Percentiles rank a stretch among this genome's conserved stretches.
phyloP scores from a whole-genome alignment of 2,113 vertebrate genomes.

The Sorex araneus region DNA sequence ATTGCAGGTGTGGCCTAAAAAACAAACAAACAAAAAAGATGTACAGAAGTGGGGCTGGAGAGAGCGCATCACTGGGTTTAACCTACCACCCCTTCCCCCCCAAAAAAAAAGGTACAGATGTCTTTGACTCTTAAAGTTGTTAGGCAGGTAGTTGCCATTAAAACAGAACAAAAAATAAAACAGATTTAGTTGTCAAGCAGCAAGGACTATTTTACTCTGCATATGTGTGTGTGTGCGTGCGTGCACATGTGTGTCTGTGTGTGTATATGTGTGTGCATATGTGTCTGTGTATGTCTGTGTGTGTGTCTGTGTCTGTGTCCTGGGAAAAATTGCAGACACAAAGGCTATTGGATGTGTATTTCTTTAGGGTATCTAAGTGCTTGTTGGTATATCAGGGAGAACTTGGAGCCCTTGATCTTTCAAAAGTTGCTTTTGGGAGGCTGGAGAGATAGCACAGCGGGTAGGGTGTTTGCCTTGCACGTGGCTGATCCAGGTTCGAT shows the following conservation, averaged over 20 bases:
- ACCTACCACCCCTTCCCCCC: too few relatives aligned
- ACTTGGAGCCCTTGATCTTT: slow-evolving; percentile 49
- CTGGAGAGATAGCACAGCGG: too few relatives aligned
- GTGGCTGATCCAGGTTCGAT: too few relatives aligned
- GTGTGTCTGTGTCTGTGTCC: too few relatives aligned
- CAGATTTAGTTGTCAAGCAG: not conserved
- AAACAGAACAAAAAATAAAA: slow-evolving; percentile 1
- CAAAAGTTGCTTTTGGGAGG: slow-evolving; percentile 65
- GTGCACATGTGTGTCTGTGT: not conserved
- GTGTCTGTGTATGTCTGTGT: not conserved
- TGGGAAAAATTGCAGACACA: slow-evolving; percentile 10
- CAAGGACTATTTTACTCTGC: slow-evolving; percentile 17
- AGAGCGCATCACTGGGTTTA: too few relatives aligned
- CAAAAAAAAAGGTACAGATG: too few relatives aligned
- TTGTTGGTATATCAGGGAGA: slow-evolving; percentile 11
- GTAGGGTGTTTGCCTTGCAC: too few relatives aligned
- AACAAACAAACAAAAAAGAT: too few relatives aligned
- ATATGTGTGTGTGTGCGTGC: not conserved
- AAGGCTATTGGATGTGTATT: not conserved
- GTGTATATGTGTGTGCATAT: not conserved
- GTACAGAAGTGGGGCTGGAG: too few relatives aligned
- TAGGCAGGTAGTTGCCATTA: not conserved
- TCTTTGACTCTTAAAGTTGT: slow-evolving; percentile 30
- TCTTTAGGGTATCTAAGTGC: slow-evolving; percentile 44
- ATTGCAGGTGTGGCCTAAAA: too few relatives aligned